These are phyloP conservation scores for Scarus forsteni DNA, from an alignment of 2,797 vertebrate species.

Conservation along the genomic window DNA sequence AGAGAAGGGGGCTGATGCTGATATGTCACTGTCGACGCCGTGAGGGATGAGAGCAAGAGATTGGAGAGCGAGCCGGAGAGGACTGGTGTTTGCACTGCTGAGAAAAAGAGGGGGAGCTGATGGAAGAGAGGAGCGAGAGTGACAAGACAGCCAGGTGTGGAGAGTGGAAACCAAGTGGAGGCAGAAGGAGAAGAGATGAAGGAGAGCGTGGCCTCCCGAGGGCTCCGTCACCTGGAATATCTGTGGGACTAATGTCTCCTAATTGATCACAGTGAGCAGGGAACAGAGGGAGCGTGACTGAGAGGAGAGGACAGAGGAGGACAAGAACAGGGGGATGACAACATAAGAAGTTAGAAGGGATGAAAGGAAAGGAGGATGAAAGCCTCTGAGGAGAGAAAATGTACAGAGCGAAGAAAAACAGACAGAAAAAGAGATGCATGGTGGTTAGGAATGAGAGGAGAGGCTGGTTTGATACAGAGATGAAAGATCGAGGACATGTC, in stretches of 20 bases:
- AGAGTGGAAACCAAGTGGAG: constrained; percentile 55
- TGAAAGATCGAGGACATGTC: constrained; percentile 63
- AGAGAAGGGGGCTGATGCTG: constrained; percentile 42
- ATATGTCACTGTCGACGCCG: constrained; percentile 63
- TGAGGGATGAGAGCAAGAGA: constrained; percentile 43
- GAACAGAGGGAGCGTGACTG: constrained; percentile 71
- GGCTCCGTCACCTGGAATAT: constrained; percentile 78
- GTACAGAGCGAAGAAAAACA: not conserved
- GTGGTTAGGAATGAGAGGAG: constrained; percentile 35
- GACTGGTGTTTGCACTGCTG: constrained; percentile 43
- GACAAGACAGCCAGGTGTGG: constrained; percentile 64
- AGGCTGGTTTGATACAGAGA: constrained; percentile 37
- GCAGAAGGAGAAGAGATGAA: constrained; percentile 68
- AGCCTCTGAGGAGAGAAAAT: constrained; percentile 31
- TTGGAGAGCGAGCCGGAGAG: constrained; percentile 8
- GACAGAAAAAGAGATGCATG: constrained; percentile 14
- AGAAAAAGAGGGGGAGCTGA: constrained; percentile 27
- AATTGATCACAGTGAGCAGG: constrained; percentile 77
- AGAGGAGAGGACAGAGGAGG: constrained; percentile 53
- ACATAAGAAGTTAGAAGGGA: constrained; percentile 40
- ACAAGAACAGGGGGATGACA: constrained; percentile 39
- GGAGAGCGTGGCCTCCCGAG: constrained; percentile 68
- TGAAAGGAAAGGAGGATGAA: constrained; percentile 28
- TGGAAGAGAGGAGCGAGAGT: constrained; percentile 47
- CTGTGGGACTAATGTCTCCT: constrained; percentile 82